Conservation (phyloP, 1,140 invertebrate species). For the Saccostrea glomerata region DNA sequence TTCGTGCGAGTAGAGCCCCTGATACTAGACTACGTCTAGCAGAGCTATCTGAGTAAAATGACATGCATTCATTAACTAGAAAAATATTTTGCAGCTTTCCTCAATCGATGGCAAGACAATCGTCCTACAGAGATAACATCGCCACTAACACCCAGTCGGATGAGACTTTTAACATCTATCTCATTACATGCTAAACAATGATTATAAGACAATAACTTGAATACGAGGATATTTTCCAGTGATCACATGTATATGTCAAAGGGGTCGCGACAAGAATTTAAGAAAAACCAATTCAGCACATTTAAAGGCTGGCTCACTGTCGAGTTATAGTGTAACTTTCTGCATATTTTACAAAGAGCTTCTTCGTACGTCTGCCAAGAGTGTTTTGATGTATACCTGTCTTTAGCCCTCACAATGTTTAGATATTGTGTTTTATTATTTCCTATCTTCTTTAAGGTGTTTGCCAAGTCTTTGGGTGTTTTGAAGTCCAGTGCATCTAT, state of each 20-base stretch:
- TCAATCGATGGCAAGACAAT: no score
- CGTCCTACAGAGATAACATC: no score
- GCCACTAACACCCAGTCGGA: no score
- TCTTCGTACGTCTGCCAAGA: constrained; percentile 13
- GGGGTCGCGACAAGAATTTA: not conserved
- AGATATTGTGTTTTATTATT: constrained; percentile 34
- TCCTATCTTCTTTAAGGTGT: not conserved
- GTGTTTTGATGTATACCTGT: constrained; percentile 1
- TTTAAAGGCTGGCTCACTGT: not conserved
- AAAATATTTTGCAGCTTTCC: no score
- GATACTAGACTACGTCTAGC: no score
- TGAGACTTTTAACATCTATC: no score
- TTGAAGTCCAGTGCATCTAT: constrained; percentile 21
- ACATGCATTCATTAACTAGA: no score
- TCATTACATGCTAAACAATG: no score
- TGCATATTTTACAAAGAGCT: constrained; percentile 2
- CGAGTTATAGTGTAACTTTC: not conserved
- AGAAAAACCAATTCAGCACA: constrained; percentile 5
- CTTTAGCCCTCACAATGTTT: not conserved
- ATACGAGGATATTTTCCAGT: not conserved
- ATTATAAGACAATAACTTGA: no score
- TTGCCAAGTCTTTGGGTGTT: constrained; percentile 24
- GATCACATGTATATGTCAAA: not conserved
- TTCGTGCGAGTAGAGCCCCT: no score
- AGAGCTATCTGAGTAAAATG: no score